Conservation (phyloP, 2,888 invertebrate species). For the Hybos culiciformis region DNA sequence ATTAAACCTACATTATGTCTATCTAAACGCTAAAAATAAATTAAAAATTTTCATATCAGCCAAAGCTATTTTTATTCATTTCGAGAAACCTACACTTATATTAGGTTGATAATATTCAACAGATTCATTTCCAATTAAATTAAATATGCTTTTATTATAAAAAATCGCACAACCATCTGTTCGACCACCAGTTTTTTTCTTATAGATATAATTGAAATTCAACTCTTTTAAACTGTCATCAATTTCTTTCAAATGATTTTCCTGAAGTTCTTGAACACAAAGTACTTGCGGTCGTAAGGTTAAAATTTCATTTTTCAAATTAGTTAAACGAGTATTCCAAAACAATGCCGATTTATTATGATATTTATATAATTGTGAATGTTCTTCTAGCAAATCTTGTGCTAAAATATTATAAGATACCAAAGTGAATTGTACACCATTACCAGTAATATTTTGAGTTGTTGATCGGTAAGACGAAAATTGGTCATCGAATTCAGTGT, state of each 20-base stretch:
- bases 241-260: constrained; percentile 45
- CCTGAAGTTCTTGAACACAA: constrained; percentile 76
- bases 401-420: constrained; percentile 83
- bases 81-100: constrained; percentile 8
- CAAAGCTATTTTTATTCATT: constrained; percentile 2
- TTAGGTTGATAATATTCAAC: constrained; percentile 53
- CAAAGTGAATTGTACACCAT: constrained; percentile 42
- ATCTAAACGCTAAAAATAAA: constrained; percentile 43
- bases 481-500: no score
- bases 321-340: constrained; percentile 53
- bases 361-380: constrained; percentile 52
- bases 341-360: constrained; percentile 42
- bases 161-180: constrained; percentile 87
- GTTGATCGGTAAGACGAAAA: no score
- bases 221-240: constrained; percentile 20
- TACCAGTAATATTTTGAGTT: no score
- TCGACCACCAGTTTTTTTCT: constrained; percentile 67
- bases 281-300: constrained; percentile 38
- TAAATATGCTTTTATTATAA: constrained; percentile 54
- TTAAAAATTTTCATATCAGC: neutral
- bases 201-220: constrained; percentile 65
- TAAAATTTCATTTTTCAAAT: constrained; percentile 38
- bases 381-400: constrained; percentile 60
- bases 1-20: constrained; percentile 81
- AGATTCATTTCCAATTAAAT: constrained; percentile 45